Evolutionary conservation across 92 coral and sea anemone species (phyloP), one percentile per base, ranked within the genome.

Genomic region (Siderastrea siderea): DNA sequence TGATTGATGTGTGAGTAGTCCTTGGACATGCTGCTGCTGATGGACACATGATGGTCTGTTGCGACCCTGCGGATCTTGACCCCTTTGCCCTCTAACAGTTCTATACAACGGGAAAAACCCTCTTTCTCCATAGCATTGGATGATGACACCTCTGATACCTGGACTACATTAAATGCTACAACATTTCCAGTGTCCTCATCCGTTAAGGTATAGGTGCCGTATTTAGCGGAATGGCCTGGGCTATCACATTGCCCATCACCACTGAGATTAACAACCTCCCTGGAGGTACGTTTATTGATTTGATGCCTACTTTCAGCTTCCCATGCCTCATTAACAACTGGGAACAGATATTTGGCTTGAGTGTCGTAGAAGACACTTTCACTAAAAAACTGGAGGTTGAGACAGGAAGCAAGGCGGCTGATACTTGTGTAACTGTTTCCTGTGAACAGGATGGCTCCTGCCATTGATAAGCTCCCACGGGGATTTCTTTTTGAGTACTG

Each of bases 191-290:
- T 26, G 38, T 0, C 38, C 38, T 26, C 38, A 26, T 0, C 38
- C 38, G 0, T 26, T 26, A 26, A 26, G 38, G 38, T 26, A 26
- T 26, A 26, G 38, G 38, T 26, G 38, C 38, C 38, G 38, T 26
- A 26, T 26, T 26, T 72, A 26, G 59, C 92, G 67, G 59, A 75
- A 49, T 93, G 92, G 4, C 87, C 95, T 7, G 91, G 93, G 68
- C 93, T 90, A 70, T 86, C 93, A 74, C 89, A 71, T 7, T 90
- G 46, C 1, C 91, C 93, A 86, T 90, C 96, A 1, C 96, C 92
- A 69, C 83, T 67, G 38, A 7, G 66, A 38, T 65, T 54, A 26
- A 26, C 38, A 26, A 26, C 38, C 38, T 26, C 38, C 38, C 38
- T 26, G 38, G 38, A 26, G 38, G 38, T 26, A 26, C 0, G 38